Conservation (phyloP, 2,113 vertebrate genomes). For the Psilopogon haemacephalus region DNA sequence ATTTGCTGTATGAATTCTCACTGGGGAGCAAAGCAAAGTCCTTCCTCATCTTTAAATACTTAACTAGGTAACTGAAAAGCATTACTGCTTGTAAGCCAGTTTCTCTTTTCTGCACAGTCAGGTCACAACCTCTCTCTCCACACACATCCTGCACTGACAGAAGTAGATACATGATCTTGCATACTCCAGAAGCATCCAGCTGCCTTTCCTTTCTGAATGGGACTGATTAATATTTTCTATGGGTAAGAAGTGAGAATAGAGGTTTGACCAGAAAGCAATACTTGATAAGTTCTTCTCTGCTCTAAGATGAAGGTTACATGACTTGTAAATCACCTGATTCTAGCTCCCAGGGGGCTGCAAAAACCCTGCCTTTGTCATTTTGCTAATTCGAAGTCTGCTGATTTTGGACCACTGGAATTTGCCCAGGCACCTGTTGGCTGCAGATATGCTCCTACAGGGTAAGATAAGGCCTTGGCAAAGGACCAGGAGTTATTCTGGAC, state of each 20-base stretch:
- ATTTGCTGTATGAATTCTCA: neutral
- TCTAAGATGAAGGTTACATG: neutral
- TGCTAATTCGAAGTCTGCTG: constrained; percentile 17
- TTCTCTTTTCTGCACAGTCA: neutral
- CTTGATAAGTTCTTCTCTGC: neutral
- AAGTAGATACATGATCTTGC: neutral
- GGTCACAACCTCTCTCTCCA: neutral
- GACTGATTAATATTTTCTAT: neutral
- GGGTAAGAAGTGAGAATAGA: neutral
- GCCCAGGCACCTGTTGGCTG: constrained; percentile 26
- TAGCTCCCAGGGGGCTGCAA: neutral
- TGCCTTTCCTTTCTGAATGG: neutral
- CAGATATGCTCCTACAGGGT: neutral
- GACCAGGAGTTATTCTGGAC: constrained; percentile 20
- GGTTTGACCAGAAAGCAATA: neutral
- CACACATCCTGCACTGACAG: neutral
- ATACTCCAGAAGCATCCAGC: neutral
- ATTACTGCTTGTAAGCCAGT: neutral
- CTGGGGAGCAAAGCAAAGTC: neutral
- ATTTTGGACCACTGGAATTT: constrained; percentile 25
- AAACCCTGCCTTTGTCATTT: constrained; percentile 1
- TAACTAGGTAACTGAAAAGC: neutral
- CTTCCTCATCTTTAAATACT: neutral
- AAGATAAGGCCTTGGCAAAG: constrained; percentile 25
- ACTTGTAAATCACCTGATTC: neutral